phyloP scores from a whole-genome alignment of 2,888 invertebrate species.

The Congeria kusceri region DNA sequence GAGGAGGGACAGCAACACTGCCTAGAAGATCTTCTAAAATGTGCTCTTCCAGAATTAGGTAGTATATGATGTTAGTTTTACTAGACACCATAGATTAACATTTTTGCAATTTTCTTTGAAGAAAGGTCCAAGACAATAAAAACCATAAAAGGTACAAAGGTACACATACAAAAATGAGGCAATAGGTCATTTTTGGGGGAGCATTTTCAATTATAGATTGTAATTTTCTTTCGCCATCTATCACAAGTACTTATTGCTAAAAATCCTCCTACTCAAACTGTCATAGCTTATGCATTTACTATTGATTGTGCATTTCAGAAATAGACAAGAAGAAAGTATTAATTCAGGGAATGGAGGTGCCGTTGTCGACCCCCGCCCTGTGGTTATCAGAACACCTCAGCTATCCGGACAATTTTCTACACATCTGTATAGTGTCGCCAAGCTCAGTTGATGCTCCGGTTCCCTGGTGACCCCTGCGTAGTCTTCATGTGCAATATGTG shows the following conservation, averaged over 20 bases:
- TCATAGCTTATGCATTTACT: too few relatives aligned
- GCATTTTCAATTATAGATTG: too few relatives aligned
- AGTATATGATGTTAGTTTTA: background rate
- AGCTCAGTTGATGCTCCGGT: background rate
- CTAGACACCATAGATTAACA: too few relatives aligned
- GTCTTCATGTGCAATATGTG: background rate
- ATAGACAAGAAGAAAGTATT: constrained; percentile 84
- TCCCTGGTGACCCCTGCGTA: background rate
- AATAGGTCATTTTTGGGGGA: too few relatives aligned
- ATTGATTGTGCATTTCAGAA: background rate
- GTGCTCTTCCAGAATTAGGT: constrained; percentile 68
- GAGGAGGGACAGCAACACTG: constrained; percentile 91
- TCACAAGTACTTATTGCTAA: too few relatives aligned
- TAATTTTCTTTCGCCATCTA: too few relatives aligned
- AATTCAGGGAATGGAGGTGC: constrained; percentile 95
- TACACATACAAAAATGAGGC: too few relatives aligned
- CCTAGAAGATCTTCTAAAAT: constrained; percentile 89
- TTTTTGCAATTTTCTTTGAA: too few relatives aligned
- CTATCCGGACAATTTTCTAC: constrained; percentile 99
- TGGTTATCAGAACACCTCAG: constrained; percentile 99
- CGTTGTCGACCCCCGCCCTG: constrained; percentile 95
- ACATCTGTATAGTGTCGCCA: constrained; percentile 87
- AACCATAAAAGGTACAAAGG: too few relatives aligned
- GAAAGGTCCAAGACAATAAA: too few relatives aligned
- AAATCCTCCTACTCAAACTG: too few relatives aligned